Percentiles rank a stretch among this genome's conserved stretches.
These are phyloP conservation scores for Dryoscopus gambensis DNA, from an alignment of 2,113 vertebrate species.

Conservation along the genomic window DNA sequence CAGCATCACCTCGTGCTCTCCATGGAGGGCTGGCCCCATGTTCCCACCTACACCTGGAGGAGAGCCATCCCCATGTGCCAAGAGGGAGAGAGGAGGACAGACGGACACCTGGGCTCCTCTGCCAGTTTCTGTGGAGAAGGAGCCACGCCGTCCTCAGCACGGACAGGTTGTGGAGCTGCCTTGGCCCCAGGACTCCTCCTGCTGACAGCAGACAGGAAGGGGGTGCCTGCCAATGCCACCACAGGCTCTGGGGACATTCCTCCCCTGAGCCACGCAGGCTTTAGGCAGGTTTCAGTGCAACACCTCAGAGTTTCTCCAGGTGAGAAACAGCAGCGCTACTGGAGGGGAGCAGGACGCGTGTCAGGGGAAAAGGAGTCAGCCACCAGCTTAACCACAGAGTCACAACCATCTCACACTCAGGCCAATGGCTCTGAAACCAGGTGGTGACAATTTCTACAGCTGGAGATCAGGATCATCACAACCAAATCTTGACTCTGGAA, in stretches of 20 bases:
- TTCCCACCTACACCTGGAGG: neutral
- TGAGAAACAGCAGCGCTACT: neutral
- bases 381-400: neutral
- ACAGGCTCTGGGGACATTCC: neutral
- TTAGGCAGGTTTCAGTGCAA: neutral
- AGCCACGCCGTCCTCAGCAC: neutral
- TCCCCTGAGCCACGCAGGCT: no score
- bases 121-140: rapidly evolving
- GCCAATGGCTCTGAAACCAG: neutral
- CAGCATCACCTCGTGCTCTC: neutral
- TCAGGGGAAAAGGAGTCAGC: neutral
- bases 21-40: rapidly evolving
- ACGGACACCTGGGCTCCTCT: rapidly evolving
- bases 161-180: rapidly evolving
- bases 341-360: rapidly evolving
- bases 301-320: neutral
- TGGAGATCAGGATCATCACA: neutral
- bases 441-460: rapidly evolving
- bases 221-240: neutral
- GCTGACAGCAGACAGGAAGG: neutral
- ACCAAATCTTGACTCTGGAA: rapidly evolving
- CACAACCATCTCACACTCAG: neutral
- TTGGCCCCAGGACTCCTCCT: neutral
- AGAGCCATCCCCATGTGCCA: neutral
- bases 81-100: neutral